A percentile compares a stretch with the other conserved stretches of the same genome.
These are phyloP conservation scores for Neuroterus valhalla DNA, from an alignment of 1,140 invertebrate genomes.

Conservation along the genomic window DNA sequence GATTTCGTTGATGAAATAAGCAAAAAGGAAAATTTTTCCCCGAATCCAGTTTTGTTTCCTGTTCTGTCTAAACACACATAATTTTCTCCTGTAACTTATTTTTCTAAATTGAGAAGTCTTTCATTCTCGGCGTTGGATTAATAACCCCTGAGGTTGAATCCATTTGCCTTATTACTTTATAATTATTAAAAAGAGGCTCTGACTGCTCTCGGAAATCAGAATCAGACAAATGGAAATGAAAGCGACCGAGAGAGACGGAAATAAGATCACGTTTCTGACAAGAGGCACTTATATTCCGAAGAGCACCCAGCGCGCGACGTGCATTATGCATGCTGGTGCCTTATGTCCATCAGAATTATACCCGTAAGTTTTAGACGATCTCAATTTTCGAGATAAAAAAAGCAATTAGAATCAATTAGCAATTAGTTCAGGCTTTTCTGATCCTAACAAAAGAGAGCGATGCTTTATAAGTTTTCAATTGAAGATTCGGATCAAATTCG, in stretches of 20 bases:
- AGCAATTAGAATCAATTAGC: constrained; percentile 48
- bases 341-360: constrained; percentile 59
- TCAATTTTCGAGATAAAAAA: constrained; percentile 52
- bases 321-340: constrained; percentile 64
- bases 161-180: not conserved
- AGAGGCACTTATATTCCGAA: constrained; percentile 60
- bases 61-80: not conserved
- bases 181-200: constrained; percentile 10
- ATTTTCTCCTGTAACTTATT: not conserved
- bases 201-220: not conserved
- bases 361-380: constrained; percentile 31
- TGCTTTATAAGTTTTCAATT: not conserved
- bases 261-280: constrained; percentile 43
- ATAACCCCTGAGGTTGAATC: not conserved
- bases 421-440: constrained; percentile 42
- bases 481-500: not conserved
- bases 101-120: not conserved
- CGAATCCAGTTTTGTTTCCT: too few relatives aligned
- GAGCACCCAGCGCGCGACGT: constrained; percentile 55
- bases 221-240: constrained; percentile 30
- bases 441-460: not conserved
- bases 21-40: too few relatives aligned
- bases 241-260: not conserved
- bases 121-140: not conserved
- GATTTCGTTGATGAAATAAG: too few relatives aligned